Conservation (phyloP, 2,888 invertebrate genomes). For the Sylvicola fuscatus region DNA sequence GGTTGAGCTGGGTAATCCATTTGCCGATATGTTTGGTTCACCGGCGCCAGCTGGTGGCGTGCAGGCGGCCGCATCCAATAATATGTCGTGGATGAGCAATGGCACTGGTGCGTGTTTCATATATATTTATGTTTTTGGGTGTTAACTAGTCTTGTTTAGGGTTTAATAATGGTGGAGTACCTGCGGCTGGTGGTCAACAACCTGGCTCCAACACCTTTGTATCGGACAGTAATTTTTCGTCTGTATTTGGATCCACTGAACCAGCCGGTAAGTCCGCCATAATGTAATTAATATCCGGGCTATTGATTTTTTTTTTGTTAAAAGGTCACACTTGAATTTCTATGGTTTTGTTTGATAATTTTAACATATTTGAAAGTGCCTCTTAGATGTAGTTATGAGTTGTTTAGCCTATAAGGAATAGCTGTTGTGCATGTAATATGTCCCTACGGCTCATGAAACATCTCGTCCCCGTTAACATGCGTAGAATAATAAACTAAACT, state of each 20-base stretch:
- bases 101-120: slow-evolving; percentile 22
- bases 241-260: slow-evolving; percentile 65
- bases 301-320: no score
- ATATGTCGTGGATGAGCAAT: slow-evolving; percentile 27
- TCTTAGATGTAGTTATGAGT: no score
- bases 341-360: no score
- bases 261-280: slow-evolving; percentile 41
- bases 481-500: not conserved
- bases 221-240: slow-evolving; percentile 71
- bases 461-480: no score
- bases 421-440: no score
- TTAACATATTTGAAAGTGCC: no score
- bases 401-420: no score
- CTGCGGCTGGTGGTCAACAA: slow-evolving; percentile 8
- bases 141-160: slow-evolving; percentile 23
- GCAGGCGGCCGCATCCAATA: slow-evolving; percentile 12
- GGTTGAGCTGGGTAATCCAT: slow-evolving; percentile 76
- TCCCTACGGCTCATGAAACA: no score
- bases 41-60: slow-evolving; percentile 18
- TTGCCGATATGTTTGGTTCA: slow-evolving; percentile 59
- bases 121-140: slow-evolving; percentile 7
- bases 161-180: slow-evolving; percentile 20
- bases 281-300: no score
- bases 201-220: slow-evolving; percentile 41
- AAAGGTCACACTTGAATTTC: no score